Base-by-base conservation (phyloP, 2,797 vertebrate genomes). In the Diceros bicornis region DNA sequence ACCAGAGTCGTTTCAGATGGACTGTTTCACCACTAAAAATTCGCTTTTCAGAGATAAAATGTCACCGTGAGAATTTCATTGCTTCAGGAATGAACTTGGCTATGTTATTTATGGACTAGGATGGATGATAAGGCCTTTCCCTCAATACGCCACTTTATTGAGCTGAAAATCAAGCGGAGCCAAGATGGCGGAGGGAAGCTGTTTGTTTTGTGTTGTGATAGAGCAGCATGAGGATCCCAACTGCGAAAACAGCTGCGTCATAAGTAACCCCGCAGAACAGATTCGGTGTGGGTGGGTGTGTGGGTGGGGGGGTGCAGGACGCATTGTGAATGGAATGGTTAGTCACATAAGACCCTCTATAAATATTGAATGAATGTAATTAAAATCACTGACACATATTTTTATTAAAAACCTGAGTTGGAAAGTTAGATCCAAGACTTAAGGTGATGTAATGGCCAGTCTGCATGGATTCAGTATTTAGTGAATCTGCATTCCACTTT, bases 181-280 rank as follows among this genome's bases (percentile, higher is more conserved):
- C 97, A 95, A 97, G 94, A 96, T 96, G 89, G 96, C 86, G 96
- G 97, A 96, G 92, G 62, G 85, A 91, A 96, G 97, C 92, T 97
- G 32, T 7, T 97, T 97, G 94, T 94, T 98, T 98, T 96, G 90
- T 87, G 95, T 86, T 94, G 44, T 87, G 96, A 78, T 0, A 97
- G 96, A 98, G 82, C 68, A 98, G 96, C 92, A 75, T 34, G 91
- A 32, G 6, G 90, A 92, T 97, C 97, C 97, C 98, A 98, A 98
- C 95, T 97, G 96, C 96, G 97, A 95, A 97, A 98, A 97, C 98
- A 99, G 98, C 98, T 98, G 98, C 81, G 74, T 92, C 29, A 7
- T 98, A 99, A 99, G 99, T 98, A 98, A 98, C 82, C 68, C 91
- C 1, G 6, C 59, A 89, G 96, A 92, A 87, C 94, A 96, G 90